These are phyloP conservation scores for Darevskia nairensis DNA, from an alignment of 2,797 vertebrate species.

Conservation along the genomic window DNA sequence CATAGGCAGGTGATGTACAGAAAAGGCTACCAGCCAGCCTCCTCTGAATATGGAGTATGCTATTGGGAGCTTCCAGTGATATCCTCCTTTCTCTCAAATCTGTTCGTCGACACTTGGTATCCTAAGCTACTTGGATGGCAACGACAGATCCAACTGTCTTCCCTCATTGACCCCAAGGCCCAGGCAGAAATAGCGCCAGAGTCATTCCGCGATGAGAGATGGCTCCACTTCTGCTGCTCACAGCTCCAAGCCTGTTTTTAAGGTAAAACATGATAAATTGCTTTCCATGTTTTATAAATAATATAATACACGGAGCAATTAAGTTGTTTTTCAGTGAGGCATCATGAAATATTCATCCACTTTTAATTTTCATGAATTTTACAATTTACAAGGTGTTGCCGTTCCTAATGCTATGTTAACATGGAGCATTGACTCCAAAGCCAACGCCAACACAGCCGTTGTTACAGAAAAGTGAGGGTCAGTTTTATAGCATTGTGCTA, in stretches of 20 bases:
- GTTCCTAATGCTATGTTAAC: slow-evolving; percentile 70
- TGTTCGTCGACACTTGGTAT: no score
- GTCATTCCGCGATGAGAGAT: not conserved
- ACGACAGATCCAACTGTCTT: rapidly evolving
- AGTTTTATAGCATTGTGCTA: not conserved
- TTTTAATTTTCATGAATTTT: slow-evolving; percentile 79
- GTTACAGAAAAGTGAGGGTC: slow-evolving; percentile 31
- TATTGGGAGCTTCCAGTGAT: not conserved
- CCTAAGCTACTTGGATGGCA: not conserved
- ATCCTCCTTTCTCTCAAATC: not conserved
- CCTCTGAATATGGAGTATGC: not conserved
- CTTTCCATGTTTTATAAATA: slow-evolving; percentile 66
- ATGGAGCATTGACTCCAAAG: slow-evolving; percentile 46
- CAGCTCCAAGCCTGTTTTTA: slow-evolving; percentile 32
- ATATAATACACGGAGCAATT: slow-evolving; percentile 63
- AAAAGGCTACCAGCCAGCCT: not conserved
- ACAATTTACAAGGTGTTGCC: slow-evolving; percentile 76
- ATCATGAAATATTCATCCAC: slow-evolving; percentile 72
- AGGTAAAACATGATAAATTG: slow-evolving; percentile 65
- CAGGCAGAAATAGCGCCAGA: not conserved
- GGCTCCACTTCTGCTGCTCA: slow-evolving; percentile 29
- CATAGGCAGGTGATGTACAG: not conserved
- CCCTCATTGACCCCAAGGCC: not conserved
- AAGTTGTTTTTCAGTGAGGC: slow-evolving; percentile 68
- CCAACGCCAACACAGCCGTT: slow-evolving; percentile 40